These are phyloP conservation scores for Neelides folsomi DNA, from an alignment of 2,888 invertebrate species.

Conservation along the genomic window DNA sequence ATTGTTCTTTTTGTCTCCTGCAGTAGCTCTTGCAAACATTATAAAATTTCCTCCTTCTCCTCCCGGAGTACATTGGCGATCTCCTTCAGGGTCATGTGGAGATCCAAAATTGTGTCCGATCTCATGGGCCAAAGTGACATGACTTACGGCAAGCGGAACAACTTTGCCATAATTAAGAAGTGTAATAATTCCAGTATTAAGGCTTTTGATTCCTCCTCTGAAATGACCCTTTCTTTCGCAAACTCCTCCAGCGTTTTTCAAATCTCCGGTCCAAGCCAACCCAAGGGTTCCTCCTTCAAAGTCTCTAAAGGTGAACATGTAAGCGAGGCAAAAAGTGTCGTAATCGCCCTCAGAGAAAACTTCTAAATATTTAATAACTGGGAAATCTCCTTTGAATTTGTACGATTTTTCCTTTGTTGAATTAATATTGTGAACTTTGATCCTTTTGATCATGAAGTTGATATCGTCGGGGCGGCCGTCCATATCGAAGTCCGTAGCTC, in stretches of 20 bases:
- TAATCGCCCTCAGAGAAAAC: conserved; percentile 94
- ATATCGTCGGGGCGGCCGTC: conserved; percentile 84
- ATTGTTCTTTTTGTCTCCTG: conserved; percentile 94
- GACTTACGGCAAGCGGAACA: conserved; percentile 95
- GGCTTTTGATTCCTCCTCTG: conserved; percentile 77
- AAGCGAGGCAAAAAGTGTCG: conserved; percentile 94
- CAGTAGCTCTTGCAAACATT: conserved; percentile 98
- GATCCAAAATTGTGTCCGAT: conserved; percentile 99
- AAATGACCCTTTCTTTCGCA: conserved; percentile 97
- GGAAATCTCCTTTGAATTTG: conserved; percentile 86
- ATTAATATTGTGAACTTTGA: conserved; percentile 80
- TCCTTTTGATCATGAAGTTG: conserved; percentile 88
- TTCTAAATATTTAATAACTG: conserved; percentile 95
- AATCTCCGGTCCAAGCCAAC: conserved; percentile 92
- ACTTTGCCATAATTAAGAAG: conserved; percentile 94
- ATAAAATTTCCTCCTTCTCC: conserved; percentile 96
- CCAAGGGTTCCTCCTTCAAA: conserved; percentile 94
- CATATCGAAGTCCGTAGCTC: conserved; percentile 71
- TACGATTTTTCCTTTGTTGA: conserved; percentile 70
- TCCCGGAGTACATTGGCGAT: conserved; percentile 70
- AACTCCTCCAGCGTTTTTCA: conserved; percentile 92
- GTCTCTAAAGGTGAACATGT: conserved; percentile 95
- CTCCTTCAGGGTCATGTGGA: conserved; percentile 79
- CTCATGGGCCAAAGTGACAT: conserved; percentile 96
- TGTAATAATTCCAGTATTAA: conserved; percentile 97